Conservation (phyloP, 2,797 vertebrate genomes). For the Syndactyla subalaris region DNA sequence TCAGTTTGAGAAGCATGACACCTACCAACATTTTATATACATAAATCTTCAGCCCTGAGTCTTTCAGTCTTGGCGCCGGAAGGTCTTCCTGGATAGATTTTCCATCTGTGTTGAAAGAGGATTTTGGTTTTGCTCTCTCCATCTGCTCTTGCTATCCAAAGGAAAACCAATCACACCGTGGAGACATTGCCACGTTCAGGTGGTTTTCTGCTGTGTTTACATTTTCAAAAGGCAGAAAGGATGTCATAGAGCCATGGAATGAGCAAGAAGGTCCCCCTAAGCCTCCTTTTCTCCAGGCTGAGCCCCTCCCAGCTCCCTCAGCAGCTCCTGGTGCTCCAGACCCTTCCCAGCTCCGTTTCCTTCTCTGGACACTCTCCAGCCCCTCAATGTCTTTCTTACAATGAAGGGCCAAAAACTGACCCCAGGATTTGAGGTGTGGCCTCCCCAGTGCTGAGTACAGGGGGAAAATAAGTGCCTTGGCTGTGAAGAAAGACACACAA, state of each 20-base stretch:
- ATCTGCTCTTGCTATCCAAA: not conserved
- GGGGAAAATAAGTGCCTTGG: not conserved
- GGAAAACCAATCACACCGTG: accelerated
- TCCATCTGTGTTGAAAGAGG: not conserved
- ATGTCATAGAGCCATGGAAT: not conserved
- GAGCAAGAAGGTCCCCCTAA: not conserved
- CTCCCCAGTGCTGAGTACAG: not conserved
- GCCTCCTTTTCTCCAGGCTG: not conserved
- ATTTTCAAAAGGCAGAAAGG: not conserved
- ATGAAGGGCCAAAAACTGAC: not conserved
- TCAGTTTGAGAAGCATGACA: not conserved
- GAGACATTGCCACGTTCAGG: not conserved
- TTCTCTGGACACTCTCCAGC: not conserved
- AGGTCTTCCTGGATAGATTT: not conserved
- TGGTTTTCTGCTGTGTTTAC: not conserved
- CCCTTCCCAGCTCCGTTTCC: not conserved
- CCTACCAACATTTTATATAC: not conserved
- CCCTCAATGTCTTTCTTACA: not conserved
- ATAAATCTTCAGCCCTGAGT: not conserved
- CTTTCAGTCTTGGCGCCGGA: not conserved
- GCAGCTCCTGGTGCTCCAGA: not conserved
- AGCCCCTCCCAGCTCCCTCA: not conserved
- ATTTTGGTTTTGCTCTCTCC: accelerated
- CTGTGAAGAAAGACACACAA: not conserved
- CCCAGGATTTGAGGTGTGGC: not conserved